Evolutionary conservation across 2,113 vertebrate species (phyloP).

Genomic region (Sylvia atricapilla): DNA sequence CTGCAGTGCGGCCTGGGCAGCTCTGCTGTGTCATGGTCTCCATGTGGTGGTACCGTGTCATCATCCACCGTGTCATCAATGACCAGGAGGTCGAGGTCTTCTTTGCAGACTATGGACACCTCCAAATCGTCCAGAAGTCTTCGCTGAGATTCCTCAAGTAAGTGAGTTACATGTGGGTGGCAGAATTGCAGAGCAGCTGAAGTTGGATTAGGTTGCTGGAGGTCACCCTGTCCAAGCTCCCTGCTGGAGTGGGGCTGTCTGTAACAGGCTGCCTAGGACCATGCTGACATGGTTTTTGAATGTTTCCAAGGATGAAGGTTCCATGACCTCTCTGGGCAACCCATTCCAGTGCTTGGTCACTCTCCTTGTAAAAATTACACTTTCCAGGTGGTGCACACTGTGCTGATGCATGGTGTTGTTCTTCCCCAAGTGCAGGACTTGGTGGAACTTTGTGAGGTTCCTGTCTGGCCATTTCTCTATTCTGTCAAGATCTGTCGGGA

Average conservation of each 20-base stretch:
- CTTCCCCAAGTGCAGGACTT: not conserved
- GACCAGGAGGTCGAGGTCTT: slow-evolving; percentile 84
- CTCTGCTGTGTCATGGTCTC: slow-evolving; percentile 82
- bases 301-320: not conserved
- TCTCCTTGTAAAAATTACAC: not conserved
- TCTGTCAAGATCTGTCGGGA: not conserved
- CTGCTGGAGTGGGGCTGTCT: not conserved
- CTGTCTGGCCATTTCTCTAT: not conserved
- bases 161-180: not conserved
- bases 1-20: slow-evolving; percentile 81
- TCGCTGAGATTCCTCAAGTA: slow-evolving; percentile 91
- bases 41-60: slow-evolving; percentile 88
- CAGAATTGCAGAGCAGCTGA: not conserved
- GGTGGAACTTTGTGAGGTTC: not conserved
- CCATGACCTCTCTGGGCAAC: not conserved
- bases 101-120: slow-evolving; percentile 86
- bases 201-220: not conserved
- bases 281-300: not conserved
- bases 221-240: not conserved
- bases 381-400: not conserved
- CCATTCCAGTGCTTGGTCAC: not conserved
- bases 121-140: slow-evolving; percentile 71
- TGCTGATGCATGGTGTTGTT: not conserved
- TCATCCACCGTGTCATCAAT: slow-evolving; percentile 81
- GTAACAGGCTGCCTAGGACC: not conserved